Evolutionary conservation across 2,888 invertebrate genomes (phyloP).

Genomic region (Pachydiplax longipennis): DNA sequence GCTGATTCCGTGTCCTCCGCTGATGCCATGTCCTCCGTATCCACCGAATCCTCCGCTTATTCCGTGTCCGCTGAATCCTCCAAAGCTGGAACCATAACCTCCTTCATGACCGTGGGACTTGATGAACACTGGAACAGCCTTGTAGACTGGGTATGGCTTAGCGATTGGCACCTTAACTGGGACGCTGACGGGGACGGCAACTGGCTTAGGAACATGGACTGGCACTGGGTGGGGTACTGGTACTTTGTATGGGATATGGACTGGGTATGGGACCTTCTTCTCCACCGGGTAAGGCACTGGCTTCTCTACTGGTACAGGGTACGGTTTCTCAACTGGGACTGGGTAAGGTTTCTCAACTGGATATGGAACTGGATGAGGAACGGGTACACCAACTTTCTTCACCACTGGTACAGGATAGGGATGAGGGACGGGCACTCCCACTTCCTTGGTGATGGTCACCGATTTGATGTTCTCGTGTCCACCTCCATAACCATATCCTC

Average conservation of each 20-base stretch:
- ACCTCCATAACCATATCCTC: neutral
- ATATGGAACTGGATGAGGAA: slow-evolving; percentile 47
- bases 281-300: slow-evolving; percentile 44
- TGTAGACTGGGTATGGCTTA: slow-evolving; percentile 40
- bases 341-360: slow-evolving; percentile 43
- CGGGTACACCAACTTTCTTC: slow-evolving; percentile 32
- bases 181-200: slow-evolving; percentile 29
- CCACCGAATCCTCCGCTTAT: too few species aligned
- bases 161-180: slow-evolving; percentile 19
- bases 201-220: slow-evolving; percentile 41
- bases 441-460: slow-evolving; percentile 16
- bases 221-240: slow-evolving; percentile 19
- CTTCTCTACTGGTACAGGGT: slow-evolving; percentile 41
- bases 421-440: neutral
- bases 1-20: too few species aligned
- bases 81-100: neutral
- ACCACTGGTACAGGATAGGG: slow-evolving; percentile 5
- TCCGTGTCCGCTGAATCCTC: too few species aligned
- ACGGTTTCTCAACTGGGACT: slow-evolving; percentile 29
- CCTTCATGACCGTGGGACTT: neutral
- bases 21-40: too few species aligned
- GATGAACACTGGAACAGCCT: neutral
- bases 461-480: slow-evolving; percentile 14
- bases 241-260: slow-evolving; percentile 31
- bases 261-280: slow-evolving; percentile 37